Evolutionary conservation across 2,888 invertebrate species (phyloP), one percentile per base, ranked within the genome.

Genomic region (Lathronympha strigana): DNA sequence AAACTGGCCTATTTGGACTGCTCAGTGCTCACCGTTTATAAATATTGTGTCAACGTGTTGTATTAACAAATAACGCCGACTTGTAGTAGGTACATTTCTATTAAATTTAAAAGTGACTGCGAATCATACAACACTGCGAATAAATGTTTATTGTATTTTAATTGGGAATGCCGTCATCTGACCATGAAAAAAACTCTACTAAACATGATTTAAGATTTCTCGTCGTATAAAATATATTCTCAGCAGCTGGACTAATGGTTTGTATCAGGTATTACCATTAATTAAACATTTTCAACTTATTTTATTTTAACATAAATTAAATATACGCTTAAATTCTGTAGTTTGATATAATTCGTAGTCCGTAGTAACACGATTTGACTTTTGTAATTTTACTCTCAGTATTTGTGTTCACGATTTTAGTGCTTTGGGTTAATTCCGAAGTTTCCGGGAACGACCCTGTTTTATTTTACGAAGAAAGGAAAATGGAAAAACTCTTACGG

Each of bases 351-450:
- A n/a, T 15, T 36, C 31, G n/a, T 36, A 36, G 53, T n/a, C 33
- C 9, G 53, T 36, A n/a, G 36, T 53, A 33, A 51, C 36, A 36
- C 53, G 33, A 36, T 36, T 23, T 2, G 9, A 36, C n/a, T 23
- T 53, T 36, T 53, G 9, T 36, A 53, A 1, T 53, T 53, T 13
- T 53, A 23, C 9, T 21, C 23, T n/a, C 47, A 23, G 53, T 53
- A 53, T 23, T 53, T 53, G 53, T 53, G 53, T n/a, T 36, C 21
- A 21, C 2, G 4, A 36, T 21, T 53, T 36, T 53, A 36, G 47
- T 47, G 47, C 47, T 47, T 47, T 47, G 47, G 47, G n/a, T n/a
- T 25, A 23, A 47, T 47, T 47, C 47, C 47, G 47, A 47, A 47
- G 9, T n/a, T 25, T n/a, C n/a, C n/a, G n/a, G n/a, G n/a, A n/a